These are phyloP conservation scores for Pyralis farinalis DNA, from an alignment of 2,888 invertebrate species.

Conservation along the genomic window DNA sequence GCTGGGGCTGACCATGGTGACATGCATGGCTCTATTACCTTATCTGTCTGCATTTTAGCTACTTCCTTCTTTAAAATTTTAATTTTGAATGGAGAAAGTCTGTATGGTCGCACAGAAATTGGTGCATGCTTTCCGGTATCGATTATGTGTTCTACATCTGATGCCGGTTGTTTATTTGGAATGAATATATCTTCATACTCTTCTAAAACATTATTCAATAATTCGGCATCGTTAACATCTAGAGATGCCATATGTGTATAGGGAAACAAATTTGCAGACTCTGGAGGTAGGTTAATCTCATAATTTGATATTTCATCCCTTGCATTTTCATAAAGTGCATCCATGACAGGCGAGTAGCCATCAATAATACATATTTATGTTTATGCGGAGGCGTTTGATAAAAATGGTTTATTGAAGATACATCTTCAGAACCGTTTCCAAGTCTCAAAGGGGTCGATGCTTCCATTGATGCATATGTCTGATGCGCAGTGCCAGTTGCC, in stretches of 20 bases:
- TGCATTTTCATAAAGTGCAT: not conserved
- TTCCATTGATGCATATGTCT: too few relatives aligned
- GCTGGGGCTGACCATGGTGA: conserved; percentile 21
- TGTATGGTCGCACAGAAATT: conserved; percentile 24
- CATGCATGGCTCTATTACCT: conserved; percentile 32
- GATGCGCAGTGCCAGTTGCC: too few relatives aligned
- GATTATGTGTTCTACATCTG: conserved; percentile 22
- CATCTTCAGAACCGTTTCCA: too few relatives aligned
- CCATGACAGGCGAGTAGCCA: not conserved
- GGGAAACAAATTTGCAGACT: not conserved
- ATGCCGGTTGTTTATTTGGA: conserved; percentile 6
- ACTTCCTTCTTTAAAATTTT: not conserved
- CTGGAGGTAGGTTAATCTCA: not conserved
- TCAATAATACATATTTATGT: too few relatives aligned
- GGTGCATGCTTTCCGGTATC: conserved; percentile 25
- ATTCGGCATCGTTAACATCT: not conserved
- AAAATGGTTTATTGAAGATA: too few relatives aligned
- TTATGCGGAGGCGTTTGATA: not conserved
- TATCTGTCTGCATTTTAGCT: not conserved
- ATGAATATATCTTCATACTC: not conserved
- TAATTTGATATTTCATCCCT: not conserved
- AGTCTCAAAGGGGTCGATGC: too few relatives aligned
- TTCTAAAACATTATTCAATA: not conserved
- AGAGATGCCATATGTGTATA: not conserved
- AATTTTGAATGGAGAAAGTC: conserved; percentile 17